phyloP scores from a whole-genome alignment of 2,797 vertebrate species.

The Oreonectes daqikongensis region DNA sequence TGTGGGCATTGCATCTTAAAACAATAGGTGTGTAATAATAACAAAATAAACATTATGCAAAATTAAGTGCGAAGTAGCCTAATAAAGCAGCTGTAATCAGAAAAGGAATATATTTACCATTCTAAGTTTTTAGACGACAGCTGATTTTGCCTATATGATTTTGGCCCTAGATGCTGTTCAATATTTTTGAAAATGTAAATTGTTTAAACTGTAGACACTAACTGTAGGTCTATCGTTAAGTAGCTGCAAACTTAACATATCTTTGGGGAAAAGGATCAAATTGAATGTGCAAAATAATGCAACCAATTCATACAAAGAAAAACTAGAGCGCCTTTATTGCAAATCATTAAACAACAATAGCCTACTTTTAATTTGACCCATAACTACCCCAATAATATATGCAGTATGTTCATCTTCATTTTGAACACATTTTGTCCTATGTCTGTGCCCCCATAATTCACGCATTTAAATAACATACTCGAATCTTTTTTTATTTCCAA shows the following conservation, averaged over 20 bases:
- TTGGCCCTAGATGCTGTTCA: background rate
- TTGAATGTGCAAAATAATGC: slow-evolving; percentile 54
- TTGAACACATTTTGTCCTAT: background rate
- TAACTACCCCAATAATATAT: slow-evolving; percentile 73
- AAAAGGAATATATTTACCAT: background rate
- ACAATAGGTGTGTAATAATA: background rate
- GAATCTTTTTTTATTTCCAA: background rate
- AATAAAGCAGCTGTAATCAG: background rate
- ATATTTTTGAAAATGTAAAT: background rate
- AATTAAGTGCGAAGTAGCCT: background rate
- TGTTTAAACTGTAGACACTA: slow-evolving; percentile 38
- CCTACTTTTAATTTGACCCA: slow-evolving; percentile 64
- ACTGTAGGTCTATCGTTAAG: slow-evolving; percentile 54
- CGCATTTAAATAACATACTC: background rate
- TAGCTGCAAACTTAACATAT: slow-evolving; percentile 62
- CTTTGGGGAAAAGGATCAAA: slow-evolving; percentile 52
- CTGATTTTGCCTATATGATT: background rate
- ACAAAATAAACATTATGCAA: no score
- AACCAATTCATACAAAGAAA: slow-evolving; percentile 67
- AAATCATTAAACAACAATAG: no score
- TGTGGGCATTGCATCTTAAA: no score
- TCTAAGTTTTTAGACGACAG: background rate
- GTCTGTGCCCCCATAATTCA: background rate
- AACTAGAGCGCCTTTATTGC: slow-evolving; percentile 52
- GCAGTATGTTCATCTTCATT: slow-evolving; percentile 56